Evolutionary conservation across 2,113 vertebrate species (phyloP).

Genomic region (Scophthalmus maximus): DNA sequence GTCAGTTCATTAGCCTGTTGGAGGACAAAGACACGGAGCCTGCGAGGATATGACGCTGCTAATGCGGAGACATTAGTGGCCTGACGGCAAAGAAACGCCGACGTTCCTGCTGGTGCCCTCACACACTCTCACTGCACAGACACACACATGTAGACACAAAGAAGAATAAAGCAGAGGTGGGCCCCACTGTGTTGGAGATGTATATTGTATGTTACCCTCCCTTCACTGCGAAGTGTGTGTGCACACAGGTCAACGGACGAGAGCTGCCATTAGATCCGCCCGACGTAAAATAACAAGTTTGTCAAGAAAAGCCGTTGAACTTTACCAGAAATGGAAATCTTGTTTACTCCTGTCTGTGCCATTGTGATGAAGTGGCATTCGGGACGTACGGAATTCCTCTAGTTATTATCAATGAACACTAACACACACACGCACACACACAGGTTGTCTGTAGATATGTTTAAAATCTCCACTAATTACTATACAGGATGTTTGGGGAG

Average conservation of each 20-base stretch:
- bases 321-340: slow-evolving; percentile 45
- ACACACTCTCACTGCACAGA: slow-evolving; percentile 45
- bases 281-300: slow-evolving; percentile 15
- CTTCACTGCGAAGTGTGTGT: slow-evolving; percentile 37
- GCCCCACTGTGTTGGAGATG: slow-evolving; percentile 36
- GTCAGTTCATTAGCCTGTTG: slow-evolving; percentile 91
- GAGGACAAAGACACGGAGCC: slow-evolving; percentile 93
- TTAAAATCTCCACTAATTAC: slow-evolving; percentile 69
- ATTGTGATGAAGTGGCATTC: slow-evolving; percentile 45
- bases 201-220: slow-evolving; percentile 47
- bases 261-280: slow-evolving; percentile 18
- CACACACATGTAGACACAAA: slow-evolving; percentile 34
- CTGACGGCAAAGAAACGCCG: slow-evolving; percentile 17
- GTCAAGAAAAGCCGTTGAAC: slow-evolving; percentile 37
- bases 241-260: slow-evolving; percentile 35
- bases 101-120: slow-evolving; percentile 50
- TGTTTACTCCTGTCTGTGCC: slow-evolving; percentile 63
- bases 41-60: slow-evolving; percentile 89
- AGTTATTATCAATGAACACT: slow-evolving; percentile 36
- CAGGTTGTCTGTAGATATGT: slow-evolving; percentile 66
- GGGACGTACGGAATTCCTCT: slow-evolving; percentile 39
- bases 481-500: slow-evolving; percentile 67
- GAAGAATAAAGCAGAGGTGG: slow-evolving; percentile 34
- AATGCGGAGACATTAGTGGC: slow-evolving; percentile 56
- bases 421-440: slow-evolving; percentile 34